Base-by-base conservation (phyloP, 2,113 vertebrate genomes). In the Gasterosteus nipponicus region DNA sequence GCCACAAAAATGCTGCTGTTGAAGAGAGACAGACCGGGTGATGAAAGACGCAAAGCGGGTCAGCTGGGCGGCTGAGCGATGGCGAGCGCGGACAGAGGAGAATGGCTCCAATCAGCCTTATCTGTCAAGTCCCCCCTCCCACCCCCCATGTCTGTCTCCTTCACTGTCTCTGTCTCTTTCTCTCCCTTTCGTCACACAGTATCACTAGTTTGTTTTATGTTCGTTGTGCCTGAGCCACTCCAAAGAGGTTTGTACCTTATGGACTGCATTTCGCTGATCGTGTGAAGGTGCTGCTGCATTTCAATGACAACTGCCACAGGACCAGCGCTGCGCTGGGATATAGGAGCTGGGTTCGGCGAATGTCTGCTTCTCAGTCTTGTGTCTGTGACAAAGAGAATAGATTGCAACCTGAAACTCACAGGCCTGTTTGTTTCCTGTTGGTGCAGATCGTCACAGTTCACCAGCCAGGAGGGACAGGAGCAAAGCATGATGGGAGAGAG, bases 361-460 rank as follows among this genome's bases (percentile, higher is more conserved):
- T 84, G 85, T 89, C 86, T 89, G 71, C 56, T 82, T 83, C 69
- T 86, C 72, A n/a, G 57, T 62, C 62, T 74, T 89, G 77, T 72
- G 75, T 75, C 75, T 77, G 77, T 84, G 77, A 89, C 79, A 70
- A 80, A 88, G 82, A 82, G 79, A 88, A 89, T 68, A 86, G 85
- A 82, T 51, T n/a, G 92, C 74, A 90, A 92, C 91, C 84, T 82
- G 85, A 92, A 80, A 90, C 86, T 62, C 58, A 44, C 72, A 74
- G 86, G 73, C 62, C 82, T 71, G 85, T 89, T 86, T 91, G 86
- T 86, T 91, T 92, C 88, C 88, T 89, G 92, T 91, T 88, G 44
- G 78, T 80, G 73, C 84, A 84, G 70, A 87, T 91, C 85, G 91
- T 92, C 91, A 82, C 84, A 85, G 92, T 93, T 91, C 91, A 89